Conservation (phyloP, 1,140 invertebrate species). For the Ceratitis capitata region DNA sequence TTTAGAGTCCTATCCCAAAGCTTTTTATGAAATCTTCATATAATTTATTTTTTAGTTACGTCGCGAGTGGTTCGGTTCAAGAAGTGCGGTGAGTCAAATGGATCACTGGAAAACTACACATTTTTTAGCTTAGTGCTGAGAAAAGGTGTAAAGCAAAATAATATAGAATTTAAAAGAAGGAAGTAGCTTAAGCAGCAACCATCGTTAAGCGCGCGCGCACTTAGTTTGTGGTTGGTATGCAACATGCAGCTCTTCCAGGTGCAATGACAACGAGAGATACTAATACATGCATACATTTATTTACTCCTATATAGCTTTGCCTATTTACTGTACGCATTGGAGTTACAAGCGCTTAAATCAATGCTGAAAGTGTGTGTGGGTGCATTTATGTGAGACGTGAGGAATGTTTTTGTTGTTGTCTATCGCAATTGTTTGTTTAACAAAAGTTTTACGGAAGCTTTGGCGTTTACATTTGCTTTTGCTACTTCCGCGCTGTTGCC, state of each 20-base stretch:
- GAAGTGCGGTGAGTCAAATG: no score
- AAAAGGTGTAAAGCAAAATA: no score
- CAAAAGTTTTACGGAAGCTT: slow-evolving; percentile 61
- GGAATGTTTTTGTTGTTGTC: slow-evolving; percentile 52
- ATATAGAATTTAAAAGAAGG: no score
- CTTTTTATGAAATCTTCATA: no score
- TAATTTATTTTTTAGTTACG: no score
- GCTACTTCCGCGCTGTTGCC: not conserved
- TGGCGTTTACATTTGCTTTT: slow-evolving; percentile 33
- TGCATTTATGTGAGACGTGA: slow-evolving; percentile 56
- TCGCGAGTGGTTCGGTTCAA: no score
- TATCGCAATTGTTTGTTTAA: slow-evolving; percentile 63
- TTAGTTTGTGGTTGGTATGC: not conserved
- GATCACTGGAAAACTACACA: no score
- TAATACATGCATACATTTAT: not conserved
- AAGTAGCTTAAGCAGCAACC: no score
- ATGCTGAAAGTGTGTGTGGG: not conserved
- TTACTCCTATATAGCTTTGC: not conserved
- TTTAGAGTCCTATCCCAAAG: no score
- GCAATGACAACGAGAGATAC: no score
- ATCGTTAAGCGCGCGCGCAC: no score
- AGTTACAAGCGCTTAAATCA: not conserved
- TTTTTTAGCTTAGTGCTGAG: no score
- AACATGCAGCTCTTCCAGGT: not conserved
- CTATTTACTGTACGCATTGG: not conserved